A percentile compares a stretch with the other conserved stretches of the same genome.
Evolutionary conservation across 2,113 vertebrate genomes (phyloP).

Genomic region (Nerophis lumbriciformis): DNA sequence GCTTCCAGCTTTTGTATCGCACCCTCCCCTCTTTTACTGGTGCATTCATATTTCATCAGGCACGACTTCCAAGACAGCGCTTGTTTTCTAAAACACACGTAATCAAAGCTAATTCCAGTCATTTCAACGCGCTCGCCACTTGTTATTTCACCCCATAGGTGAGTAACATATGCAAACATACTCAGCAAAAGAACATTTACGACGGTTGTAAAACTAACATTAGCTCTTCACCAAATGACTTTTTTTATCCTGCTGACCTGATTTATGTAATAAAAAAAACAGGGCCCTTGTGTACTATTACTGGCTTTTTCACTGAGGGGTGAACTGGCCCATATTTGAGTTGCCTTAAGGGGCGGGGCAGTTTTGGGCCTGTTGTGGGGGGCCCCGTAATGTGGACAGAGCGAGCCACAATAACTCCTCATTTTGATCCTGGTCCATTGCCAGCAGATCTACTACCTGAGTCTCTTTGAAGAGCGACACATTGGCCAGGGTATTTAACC

Average conservation of each 20-base stretch:
- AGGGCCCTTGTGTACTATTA: conserved; percentile 65
- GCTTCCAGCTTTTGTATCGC: conserved; percentile 74
- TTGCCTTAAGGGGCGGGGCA: conserved; percentile 55
- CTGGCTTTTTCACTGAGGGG: conserved; percentile 57
- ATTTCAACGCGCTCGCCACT: conserved; percentile 36
- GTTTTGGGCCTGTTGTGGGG: conserved; percentile 58
- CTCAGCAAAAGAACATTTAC: conserved; percentile 39
- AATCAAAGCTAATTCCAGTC: conserved; percentile 64
- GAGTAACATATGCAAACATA: conserved; percentile 24
- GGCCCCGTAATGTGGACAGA: conserved; percentile 56
- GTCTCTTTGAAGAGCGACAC: conserved; percentile 79
- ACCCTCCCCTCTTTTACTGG: conserved; percentile 46
- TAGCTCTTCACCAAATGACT: conserved; percentile 64
- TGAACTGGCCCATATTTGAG: conserved; percentile 62
- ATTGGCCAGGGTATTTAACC: conserved; percentile 75
- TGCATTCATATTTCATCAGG: conserved; percentile 66
- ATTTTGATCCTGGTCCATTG: conserved; percentile 67
- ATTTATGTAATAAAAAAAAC: conserved; percentile 77
- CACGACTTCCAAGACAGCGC: conserved; percentile 63
- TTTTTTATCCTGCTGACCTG: conserved; percentile 56
- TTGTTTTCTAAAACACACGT: conserved; percentile 63
- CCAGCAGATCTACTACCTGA: conserved; percentile 72
- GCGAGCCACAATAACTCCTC: conserved; percentile 67
- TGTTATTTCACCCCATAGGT: conserved; percentile 38
- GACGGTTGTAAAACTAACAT: conserved; percentile 57